A percentile compares a stretch with the other conserved stretches of the same genome.
These are phyloP conservation scores for Paracentrotus lividus DNA, from an alignment of 53 echinoderm and acorn worm species.

Conservation along the genomic window DNA sequence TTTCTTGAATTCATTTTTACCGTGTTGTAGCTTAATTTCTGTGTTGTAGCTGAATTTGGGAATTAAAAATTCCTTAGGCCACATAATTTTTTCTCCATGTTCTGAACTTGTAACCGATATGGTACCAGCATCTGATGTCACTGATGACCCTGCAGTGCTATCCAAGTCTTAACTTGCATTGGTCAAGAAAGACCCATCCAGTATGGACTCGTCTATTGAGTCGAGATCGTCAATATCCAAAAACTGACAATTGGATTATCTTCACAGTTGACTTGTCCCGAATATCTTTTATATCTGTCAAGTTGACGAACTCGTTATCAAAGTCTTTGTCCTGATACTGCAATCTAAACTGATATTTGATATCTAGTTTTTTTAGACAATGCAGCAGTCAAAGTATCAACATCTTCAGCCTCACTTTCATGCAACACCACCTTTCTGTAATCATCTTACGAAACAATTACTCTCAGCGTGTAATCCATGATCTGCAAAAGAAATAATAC, in stretches of 20 bases:
- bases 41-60: conserved; percentile 57
- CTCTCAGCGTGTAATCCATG: conserved; percentile 47
- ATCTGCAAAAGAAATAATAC: conserved; percentile 43
- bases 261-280: conserved; percentile 37
- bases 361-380: conserved; percentile 13
- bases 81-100: conserved; percentile 26
- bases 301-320: conserved; percentile 29
- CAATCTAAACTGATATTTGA: conserved; percentile 29
- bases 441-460: conserved; percentile 26
- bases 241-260: conserved; percentile 27
- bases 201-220: conserved; percentile 41
- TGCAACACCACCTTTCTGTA: conserved; percentile 16
- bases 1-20: conserved; percentile 18
- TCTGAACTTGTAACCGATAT: conserved; percentile 9
- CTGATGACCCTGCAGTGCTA: conserved; percentile 21
- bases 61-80: conserved; percentile 67
- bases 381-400: not conserved
- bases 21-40: conserved; percentile 54
- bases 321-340: conserved; percentile 59
- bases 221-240: conserved; percentile 34
- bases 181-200: conserved; percentile 36
- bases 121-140: conserved; percentile 38
- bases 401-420: conserved; percentile 31
- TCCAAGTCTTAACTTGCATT: not conserved
- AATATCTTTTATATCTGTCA: conserved; percentile 40